Evolutionary conservation across 2,113 vertebrate genomes (phyloP).

Genomic region (Zapornia atra): DNA sequence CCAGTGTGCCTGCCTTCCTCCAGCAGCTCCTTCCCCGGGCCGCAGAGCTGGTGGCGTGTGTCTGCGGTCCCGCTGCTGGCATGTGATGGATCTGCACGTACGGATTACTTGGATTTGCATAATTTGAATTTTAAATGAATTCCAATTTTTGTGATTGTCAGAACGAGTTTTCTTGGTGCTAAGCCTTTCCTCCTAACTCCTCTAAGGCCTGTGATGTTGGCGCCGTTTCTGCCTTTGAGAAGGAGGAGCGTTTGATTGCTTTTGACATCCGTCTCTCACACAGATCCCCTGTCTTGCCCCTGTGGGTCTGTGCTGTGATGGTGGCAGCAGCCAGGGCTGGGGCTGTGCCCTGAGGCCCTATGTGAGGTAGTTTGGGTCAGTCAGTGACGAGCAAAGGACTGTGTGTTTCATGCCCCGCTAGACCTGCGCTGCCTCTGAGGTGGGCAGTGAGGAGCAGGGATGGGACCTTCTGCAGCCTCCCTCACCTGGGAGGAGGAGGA

Average conservation of each 20-base stretch:
- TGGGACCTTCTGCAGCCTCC: neutral
- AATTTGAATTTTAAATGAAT: constrained; percentile 51
- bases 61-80: neutral
- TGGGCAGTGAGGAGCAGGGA: neutral
- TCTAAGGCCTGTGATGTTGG: neutral
- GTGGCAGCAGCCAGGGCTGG: rapidly evolving
- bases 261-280: neutral
- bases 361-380: neutral
- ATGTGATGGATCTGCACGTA: neutral
- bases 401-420: neutral
- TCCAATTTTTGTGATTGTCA: constrained; percentile 39
- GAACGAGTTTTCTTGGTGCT: neutral
- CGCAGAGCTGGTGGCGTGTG: neutral
- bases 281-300: neutral
- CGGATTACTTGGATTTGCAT: constrained; percentile 53
- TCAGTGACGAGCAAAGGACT: rapidly evolving
- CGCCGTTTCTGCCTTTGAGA: rapidly evolving
- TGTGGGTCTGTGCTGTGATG: neutral
- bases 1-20: neutral
- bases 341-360: neutral
- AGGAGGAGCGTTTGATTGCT: neutral
- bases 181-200: constrained; percentile 7
- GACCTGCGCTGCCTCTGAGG: neutral
- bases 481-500: neutral
- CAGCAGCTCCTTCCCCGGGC: neutral